These are phyloP conservation scores for Lysiphlebus fabarum DNA, from an alignment of 1,140 invertebrate genomes.

Conservation along the genomic window DNA sequence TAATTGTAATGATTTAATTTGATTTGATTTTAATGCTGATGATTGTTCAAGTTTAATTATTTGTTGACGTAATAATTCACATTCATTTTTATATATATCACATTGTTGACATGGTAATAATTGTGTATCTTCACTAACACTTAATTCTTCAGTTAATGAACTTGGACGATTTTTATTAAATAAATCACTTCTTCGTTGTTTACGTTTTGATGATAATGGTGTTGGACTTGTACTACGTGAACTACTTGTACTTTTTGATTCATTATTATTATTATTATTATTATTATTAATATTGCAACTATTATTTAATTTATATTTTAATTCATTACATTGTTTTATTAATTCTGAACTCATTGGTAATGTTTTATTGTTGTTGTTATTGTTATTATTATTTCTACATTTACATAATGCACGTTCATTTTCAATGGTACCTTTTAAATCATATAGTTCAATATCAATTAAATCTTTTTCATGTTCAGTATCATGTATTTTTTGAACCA, in stretches of 20 bases:
- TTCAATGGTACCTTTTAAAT: neutral
- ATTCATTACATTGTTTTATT: constrained; percentile 14
- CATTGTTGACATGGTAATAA: neutral
- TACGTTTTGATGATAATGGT: constrained; percentile 18
- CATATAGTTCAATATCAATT: constrained; percentile 16
- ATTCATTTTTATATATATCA: constrained; percentile 6
- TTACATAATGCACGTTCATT: neutral
- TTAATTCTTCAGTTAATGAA: constrained; percentile 27
- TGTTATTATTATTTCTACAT: constrained; percentile 14
- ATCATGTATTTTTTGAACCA: constrained; percentile 33
- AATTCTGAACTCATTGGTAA: constrained; percentile 11
- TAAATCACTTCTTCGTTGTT: constrained; percentile 35
- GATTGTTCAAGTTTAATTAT: constrained; percentile 40
- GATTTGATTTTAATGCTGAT: constrained; percentile 38
- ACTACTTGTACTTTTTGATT: constrained; percentile 26
- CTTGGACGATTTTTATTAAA: constrained; percentile 41
- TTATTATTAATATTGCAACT: constrained; percentile 26
- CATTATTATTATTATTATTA: constrained; percentile 7
- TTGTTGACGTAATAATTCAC: constrained; percentile 31
- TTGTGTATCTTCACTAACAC: constrained; percentile 4
- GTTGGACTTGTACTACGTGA: constrained; percentile 34
- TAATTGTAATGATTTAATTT: constrained; percentile 41
- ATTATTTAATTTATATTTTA: constrained; percentile 32
- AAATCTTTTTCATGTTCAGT: constrained; percentile 14
- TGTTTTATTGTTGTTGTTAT: constrained; percentile 18